phyloP scores from a whole-genome alignment of 1,140 invertebrate species.

The Pararge aegeria region DNA sequence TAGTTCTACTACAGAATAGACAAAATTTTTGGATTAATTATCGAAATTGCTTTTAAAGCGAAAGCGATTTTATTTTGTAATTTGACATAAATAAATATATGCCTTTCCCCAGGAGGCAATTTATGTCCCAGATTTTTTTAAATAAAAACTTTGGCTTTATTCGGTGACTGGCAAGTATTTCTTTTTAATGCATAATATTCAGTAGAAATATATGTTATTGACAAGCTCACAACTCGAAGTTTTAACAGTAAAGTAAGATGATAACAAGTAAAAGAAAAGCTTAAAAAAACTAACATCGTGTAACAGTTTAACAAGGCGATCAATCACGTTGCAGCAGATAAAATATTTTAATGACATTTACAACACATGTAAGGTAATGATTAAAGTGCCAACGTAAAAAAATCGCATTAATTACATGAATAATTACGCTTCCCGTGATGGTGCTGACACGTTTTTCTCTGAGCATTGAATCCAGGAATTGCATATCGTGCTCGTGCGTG shows the following conservation, averaged over 20 bases:
- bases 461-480: not conserved
- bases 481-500: not conserved
- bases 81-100: no score
- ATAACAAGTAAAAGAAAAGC: not conserved
- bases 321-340: conserved; percentile 13
- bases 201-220: no score
- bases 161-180: no score
- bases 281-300: conserved; percentile 1
- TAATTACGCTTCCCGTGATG: conserved; percentile 18
- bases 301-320: conserved; percentile 13
- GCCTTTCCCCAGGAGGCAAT: no score
- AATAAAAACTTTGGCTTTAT: no score
- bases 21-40: no score
- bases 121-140: no score
- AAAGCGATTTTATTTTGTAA: no score
- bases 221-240: not conserved
- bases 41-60: no score
- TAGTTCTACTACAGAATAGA: no score
- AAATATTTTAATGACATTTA: conserved; percentile 21
- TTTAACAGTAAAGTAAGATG: not conserved
- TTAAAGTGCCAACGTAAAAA: conserved; percentile 18
- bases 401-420: conserved; percentile 22
- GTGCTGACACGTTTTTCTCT: conserved; percentile 18
- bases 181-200: no score
- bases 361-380: conserved; percentile 20